phyloP scores from a whole-genome alignment of 2,888 invertebrate species.

The Ophion ventricosus region DNA sequence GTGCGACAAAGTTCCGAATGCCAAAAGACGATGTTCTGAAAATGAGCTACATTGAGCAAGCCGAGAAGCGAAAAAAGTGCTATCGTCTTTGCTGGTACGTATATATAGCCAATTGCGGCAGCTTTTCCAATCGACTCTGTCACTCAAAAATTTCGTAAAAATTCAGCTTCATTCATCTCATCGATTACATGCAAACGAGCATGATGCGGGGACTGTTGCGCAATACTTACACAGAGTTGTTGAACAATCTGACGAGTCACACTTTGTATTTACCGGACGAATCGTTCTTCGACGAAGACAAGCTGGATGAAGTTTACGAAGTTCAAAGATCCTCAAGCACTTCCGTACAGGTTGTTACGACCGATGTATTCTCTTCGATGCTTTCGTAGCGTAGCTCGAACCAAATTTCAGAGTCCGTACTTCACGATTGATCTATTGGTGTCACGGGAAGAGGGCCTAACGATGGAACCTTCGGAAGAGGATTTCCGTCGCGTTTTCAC shows the following conservation, averaged over 20 bases:
- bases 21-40: slow-evolving; percentile 83
- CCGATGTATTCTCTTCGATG: too few relatives aligned
- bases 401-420: slow-evolving; percentile 85
- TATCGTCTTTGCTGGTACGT: slow-evolving; percentile 90
- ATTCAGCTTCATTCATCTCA: slow-evolving; percentile 88
- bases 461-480: slow-evolving; percentile 87
- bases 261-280: slow-evolving; percentile 84
- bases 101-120: neutral
- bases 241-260: slow-evolving; percentile 85
- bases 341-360: slow-evolving; percentile 82
- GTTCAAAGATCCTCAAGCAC: slow-evolving; percentile 80
- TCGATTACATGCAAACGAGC: slow-evolving; percentile 89
- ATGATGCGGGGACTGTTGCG: slow-evolving; percentile 88
- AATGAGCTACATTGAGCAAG: slow-evolving; percentile 94
- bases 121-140: neutral
- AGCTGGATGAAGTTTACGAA: slow-evolving; percentile 85
- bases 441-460: slow-evolving; percentile 79
- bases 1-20: slow-evolving; percentile 73
- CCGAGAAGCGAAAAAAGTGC: slow-evolving; percentile 92
- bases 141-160: neutral
- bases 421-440: slow-evolving; percentile 86
- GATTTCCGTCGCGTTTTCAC: slow-evolving; percentile 86
- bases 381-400: neutral
- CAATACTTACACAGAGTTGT: slow-evolving; percentile 86
- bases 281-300: slow-evolving; percentile 80